Base-by-base conservation (phyloP, 2,888 invertebrate genomes). In the Drosophila heteroneura region DNA sequence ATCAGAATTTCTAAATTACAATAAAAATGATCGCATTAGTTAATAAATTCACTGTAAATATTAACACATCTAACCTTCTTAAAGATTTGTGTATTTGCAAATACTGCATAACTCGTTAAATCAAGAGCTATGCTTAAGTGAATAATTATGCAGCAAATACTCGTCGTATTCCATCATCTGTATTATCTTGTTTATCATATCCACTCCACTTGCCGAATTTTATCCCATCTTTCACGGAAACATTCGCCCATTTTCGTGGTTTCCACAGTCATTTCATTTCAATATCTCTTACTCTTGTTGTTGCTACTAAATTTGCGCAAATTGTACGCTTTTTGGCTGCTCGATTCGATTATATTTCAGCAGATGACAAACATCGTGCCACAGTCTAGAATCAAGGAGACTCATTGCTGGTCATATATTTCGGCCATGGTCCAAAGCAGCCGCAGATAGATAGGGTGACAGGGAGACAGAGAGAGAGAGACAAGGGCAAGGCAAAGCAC, bases 341-440 rank as follows among this genome's bases (percentile, higher is more conserved):
- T 76, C 73, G 44, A 83, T 81, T 83, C 88, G 90, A 91, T 91
- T 91, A 91, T 85, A 90, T 87, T 90, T 79, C 85, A 91, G 79
- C 80, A 86, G 82, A 81, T 82, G 90, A 85, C 90, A 90, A 91
- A 90, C 82, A 83, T 81, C 79, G 76, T 75, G 76, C 60, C 72
- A 75, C 73, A 77, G 77, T 71, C 69, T 16, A 49, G 28, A 61
- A 51, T 30, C 53, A 70, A 53, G 61, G 41, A 65, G 65, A 67
- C 63, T 65, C 66, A 66, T 59, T 66, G 66, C 72, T 71, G 71
- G 72, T 41, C 65, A 74, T 63, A 62, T 56, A 74, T 75, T 70
- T 75, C 61, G 60, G 58, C 61, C 80, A 75, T 64, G 70, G 65
- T 74, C 61, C 64, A 60, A 37, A 44, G 61, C 51, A 62, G 47